Evolutionary conservation across 2,113 vertebrate species (phyloP).

Genomic region (Pangasianodon gigas): DNA sequence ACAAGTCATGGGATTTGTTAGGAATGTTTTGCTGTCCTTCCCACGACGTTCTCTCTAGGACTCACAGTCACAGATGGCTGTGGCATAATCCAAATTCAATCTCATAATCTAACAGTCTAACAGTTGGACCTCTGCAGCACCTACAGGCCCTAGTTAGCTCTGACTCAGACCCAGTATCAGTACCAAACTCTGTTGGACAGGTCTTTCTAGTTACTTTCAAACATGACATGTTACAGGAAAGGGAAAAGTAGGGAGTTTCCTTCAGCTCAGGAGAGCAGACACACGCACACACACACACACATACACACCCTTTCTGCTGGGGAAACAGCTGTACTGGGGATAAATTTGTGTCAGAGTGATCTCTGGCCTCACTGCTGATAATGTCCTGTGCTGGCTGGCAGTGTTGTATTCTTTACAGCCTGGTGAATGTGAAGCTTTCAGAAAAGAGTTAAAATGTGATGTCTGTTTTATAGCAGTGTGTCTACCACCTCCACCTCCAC

Average conservation of each 20-base stretch:
- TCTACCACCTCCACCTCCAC: constrained; percentile 70
- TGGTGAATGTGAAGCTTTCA: background rate
- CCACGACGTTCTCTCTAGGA: background rate
- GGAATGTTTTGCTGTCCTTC: background rate
- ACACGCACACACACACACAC: background rate
- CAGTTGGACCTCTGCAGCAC: background rate
- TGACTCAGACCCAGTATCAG: background rate
- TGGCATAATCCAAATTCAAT: background rate
- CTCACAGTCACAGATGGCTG: background rate
- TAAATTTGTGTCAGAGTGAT: constrained; percentile 4
- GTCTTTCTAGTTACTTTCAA: background rate
- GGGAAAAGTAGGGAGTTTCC: constrained; percentile 66
- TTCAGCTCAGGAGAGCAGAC: constrained; percentile 54
- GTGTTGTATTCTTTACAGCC: constrained; percentile 20
- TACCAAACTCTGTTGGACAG: background rate
- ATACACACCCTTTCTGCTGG: background rate
- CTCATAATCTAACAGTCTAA: background rate
- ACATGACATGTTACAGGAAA: constrained; percentile 63
- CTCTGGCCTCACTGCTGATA: constrained; percentile 17
- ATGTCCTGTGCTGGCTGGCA: background rate
- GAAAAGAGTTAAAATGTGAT: background rate
- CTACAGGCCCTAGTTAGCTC: too few relatives aligned
- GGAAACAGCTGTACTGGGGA: constrained; percentile 42
- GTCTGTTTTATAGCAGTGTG: constrained; percentile 67
- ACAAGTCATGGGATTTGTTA: background rate